Base-by-base conservation (phyloP, 1,140 invertebrate genomes). In the Atta texana region DNA sequence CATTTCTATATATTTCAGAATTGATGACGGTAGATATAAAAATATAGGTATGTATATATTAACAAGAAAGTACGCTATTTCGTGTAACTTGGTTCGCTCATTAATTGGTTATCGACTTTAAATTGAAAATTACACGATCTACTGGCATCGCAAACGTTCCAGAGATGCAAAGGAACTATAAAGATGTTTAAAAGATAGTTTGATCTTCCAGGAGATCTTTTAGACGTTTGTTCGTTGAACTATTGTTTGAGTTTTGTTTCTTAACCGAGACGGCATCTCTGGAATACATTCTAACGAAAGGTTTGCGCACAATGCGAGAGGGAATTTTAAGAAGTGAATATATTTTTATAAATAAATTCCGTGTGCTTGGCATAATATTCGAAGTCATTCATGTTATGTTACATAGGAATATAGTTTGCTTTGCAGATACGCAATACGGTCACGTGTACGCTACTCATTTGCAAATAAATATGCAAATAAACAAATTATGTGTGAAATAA, bases 341-440 rank as follows among this genome's bases (percentile, higher is more conserved):
- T 49, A 74, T 34, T 51, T 75, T 75, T 61, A 39, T 49, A 5
- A 18, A 12, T 16, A 74, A 16, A 49, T 44, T 24, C 12, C 34
- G 80, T 28, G 24, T 44, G 39, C 21, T 3, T 24, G 68, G 68
- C 51, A 82, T 82, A 82, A 82, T 74, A 82, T 74, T 74, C 74
- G 1, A 59, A 21, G 12, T 72, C 3, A 39, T 21, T 61, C 7
- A 6, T 6, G 10, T 57, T 24, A n/a, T 8, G 68, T 8, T 12
- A 24, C 53, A 39, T n/a, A 75, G 39, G 24, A 44, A 82, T 31
- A 44, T 31, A 44, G 57, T 84, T 75, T 63, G 59, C 39, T 84
- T 39, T 34, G 80, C 39, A 84, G 75, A 84, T 31, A 74, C 34
- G 6, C 34, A 1, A 39, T 39, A 39, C 34, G 34, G 34, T 10